Conservation (phyloP, 2,797 vertebrate species). For the Amphiprion clarkii region DNA sequence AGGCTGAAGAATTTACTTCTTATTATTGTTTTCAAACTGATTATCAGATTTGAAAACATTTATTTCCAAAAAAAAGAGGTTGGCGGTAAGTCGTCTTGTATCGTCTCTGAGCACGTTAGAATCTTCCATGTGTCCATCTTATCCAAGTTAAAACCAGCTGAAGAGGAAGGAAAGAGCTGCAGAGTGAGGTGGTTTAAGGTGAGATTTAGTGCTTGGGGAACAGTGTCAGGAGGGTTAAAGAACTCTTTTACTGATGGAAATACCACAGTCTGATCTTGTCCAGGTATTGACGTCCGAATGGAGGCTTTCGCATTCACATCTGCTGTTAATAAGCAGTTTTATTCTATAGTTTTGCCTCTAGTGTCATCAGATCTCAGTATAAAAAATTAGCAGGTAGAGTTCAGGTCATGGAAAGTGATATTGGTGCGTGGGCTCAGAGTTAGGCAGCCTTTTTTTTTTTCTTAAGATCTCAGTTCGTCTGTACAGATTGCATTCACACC, state of each 20-base stretch:
- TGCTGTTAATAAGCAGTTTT: neutral
- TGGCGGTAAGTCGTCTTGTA: neutral
- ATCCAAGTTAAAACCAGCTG: no score
- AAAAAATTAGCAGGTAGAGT: no score
- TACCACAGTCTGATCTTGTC: neutral
- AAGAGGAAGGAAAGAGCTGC: no score
- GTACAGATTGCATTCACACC: conserved; percentile 3
- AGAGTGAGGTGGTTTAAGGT: no score
- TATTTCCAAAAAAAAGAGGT: no score
- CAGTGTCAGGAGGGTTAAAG: no score
- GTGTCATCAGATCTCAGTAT: neutral
- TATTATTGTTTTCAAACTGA: no score
- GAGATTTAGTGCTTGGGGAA: no score
- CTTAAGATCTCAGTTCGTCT: neutral
- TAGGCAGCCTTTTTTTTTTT: neutral
- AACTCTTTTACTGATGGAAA: neutral
- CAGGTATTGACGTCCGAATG: neutral
- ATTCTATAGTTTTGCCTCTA: neutral
- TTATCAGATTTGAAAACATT: no score
- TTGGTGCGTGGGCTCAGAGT: neutral
- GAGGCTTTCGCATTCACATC: neutral
- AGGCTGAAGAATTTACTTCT: neutral
- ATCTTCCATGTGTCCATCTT: no score
- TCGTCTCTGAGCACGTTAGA: neutral
- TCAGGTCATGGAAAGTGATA: neutral